These are phyloP conservation scores for Selenia dentaria DNA, from an alignment of 2,888 invertebrate genomes.

Conservation along the genomic window DNA sequence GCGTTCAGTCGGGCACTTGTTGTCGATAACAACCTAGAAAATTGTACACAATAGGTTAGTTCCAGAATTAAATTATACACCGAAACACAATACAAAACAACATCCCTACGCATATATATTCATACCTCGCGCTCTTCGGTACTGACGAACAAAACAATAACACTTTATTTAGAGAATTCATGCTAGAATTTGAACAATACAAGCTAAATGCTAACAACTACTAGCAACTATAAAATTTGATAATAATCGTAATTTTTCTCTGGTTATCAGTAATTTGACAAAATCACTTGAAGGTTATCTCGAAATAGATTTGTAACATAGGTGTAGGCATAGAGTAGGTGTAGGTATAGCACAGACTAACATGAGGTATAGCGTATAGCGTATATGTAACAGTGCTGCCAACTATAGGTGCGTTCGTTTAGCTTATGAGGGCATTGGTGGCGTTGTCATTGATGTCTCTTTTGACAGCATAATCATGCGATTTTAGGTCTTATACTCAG, in stretches of 20 bases:
- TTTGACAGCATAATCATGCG: too few species aligned
- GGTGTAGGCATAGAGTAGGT: too few species aligned
- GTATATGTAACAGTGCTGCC: too few species aligned
- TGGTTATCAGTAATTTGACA: conserved; percentile 77
- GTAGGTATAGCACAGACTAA: too few species aligned
- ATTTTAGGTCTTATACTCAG: too few species aligned
- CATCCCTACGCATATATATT: conserved; percentile 27
- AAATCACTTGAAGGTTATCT: conserved; percentile 83
- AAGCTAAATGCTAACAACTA: conserved; percentile 29
- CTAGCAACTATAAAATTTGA: too few species aligned
- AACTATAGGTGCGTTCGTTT: too few species aligned
- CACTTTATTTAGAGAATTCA: conserved; percentile 73
- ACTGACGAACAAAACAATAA: conserved; percentile 58
- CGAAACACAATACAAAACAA: conserved; percentile 38
- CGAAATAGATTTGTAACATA: conserved; percentile 69
- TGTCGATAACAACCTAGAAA: conserved; percentile 71
- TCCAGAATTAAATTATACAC: too few species aligned
- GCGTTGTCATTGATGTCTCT: too few species aligned
- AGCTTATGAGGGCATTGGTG: too few species aligned
- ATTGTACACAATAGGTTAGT: conserved; percentile 35
- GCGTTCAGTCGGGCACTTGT: conserved; percentile 64
- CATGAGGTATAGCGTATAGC: too few species aligned
- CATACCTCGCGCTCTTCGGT: conserved; percentile 71
- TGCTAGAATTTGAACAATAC: conserved; percentile 44
- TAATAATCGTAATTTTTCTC: too few species aligned